A percentile compares a stretch with the other conserved stretches of the same genome.
phyloP scores from a whole-genome alignment of 2,797 vertebrate genomes.

The Gallinago solitaria region DNA sequence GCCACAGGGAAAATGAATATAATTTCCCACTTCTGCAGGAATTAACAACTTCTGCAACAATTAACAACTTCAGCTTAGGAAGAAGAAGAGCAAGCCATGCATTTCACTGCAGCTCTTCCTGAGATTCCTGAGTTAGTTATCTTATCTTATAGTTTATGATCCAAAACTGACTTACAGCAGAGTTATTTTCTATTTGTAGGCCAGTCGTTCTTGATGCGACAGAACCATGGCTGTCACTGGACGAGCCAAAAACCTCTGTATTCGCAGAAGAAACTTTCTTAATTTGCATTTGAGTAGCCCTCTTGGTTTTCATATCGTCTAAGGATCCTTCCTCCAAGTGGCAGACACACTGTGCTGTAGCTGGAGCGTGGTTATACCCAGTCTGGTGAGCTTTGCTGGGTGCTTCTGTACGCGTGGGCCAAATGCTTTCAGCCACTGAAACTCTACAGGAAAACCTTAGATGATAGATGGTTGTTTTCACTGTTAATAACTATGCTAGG shows the following conservation, averaged over 20 bases:
- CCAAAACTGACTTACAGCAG: neutral
- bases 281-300: neutral
- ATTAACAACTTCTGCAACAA: neutral
- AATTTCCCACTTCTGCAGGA: neutral
- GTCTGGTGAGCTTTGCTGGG: neutral
- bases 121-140: neutral
- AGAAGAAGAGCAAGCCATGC: neutral
- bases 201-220: neutral
- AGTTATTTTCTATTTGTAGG: neutral
- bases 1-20: neutral
- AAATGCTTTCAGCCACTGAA: neutral
- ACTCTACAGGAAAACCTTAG: neutral
- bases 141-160: neutral
- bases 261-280: neutral
- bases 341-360: neutral
- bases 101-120: neutral
- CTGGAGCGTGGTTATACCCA: neutral
- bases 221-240: neutral
- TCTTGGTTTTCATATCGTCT: neutral
- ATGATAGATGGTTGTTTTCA: neutral
- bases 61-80: neutral
- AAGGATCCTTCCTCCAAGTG: neutral
- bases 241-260: neutral
- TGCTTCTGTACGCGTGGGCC: neutral
- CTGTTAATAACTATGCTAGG: neutral